Evolutionary conservation across 2,113 vertebrate genomes (phyloP), one percentile per base, ranked within the genome.

Genomic region (Trematocara zebra): DNA sequence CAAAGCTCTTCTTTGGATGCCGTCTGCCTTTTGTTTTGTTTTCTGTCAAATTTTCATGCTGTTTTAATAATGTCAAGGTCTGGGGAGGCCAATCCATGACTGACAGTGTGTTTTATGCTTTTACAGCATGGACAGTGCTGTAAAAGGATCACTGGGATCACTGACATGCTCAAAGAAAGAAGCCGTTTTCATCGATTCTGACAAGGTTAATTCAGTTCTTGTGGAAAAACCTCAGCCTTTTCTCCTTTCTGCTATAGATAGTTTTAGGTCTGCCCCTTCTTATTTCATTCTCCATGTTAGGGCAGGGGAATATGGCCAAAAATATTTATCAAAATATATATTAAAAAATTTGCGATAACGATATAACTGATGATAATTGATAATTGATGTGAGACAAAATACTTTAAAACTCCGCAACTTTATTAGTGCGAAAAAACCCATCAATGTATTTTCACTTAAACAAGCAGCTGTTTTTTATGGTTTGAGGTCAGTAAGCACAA

Each of bases 271-370:
- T 44, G 12, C 20, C 37, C n/a, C 37, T 69, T 2, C 64, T 69
- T 9, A 23, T 26, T 72, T 72, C 20, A 2, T 44, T 3, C 64
- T 44, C 64, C 67, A 44, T 17, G 20, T 72, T 59, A 17, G 56
- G 56, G 26, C 56, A 59, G 56, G 26, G 56, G 2, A 31, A 59
- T 59, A 6, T 31, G 8, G 56, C 56, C 56, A 59, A 31, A 57
- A 57, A 57, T 59, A 9, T 59, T 59, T 31, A 59, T 31, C 26
- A 59, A 17, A 31, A 59, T 59, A 8, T 31, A 17, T 9, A 59
- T 59, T 59, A 6, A 17, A 59, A 6, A 2, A 31, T 31, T 59
- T 17, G 15, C 1, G 0, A 17, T 17, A 59, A 59, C 3, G 1
- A 59, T 59, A 59, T 59, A 59, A 6, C 56, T 59, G 56, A 59